Evolutionary conservation across 2,888 invertebrate genomes (phyloP), one percentile per base, ranked within the genome.

Genomic region (Brachynemurus nebulosus): DNA sequence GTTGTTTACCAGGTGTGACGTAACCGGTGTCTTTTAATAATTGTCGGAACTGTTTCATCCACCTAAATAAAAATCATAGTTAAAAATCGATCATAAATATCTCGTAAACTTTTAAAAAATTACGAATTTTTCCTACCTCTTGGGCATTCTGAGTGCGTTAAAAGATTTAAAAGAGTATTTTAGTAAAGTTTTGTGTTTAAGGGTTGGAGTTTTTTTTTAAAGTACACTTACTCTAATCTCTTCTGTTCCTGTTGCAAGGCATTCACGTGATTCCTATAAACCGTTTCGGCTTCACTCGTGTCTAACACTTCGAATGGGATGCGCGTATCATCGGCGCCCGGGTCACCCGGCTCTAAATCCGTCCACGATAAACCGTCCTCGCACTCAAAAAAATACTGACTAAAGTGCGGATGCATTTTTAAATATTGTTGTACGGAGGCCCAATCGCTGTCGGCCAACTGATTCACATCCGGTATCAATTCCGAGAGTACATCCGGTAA

Each of bases 31-130:
- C 92, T 63, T 91, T 89, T 44, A 96, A 70, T 16, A 95, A 71
- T 58, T 88, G 82, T 64, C 90, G 90, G 67, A 96, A 96, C 61
- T 93, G 90, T 59, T 88, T 85, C 62, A 90, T 88, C 82, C 89
- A 86, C 65, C 92, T 92, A 62, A 46, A 53, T 50, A 48, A 35
- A 44, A 21, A 11, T 11, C 42, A 33, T 43, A 30, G 9, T 23
- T 23, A 9, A 23, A 23, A 7, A 23, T 9, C 9, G 6, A 23
- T 23, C 7, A 9, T 23, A n/a, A n/a, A n/a, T n/a, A n/a, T n/a
- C n/a, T n/a, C 20, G 12, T 12, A n/a, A 16, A 36, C 23, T 40
- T 25, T 37, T 34, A 17, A 12, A 37, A 27, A 20, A 40, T 33
- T 25, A 23, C 38, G 30, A 9, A 37, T 35, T 34, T 12, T 25